A percentile compares a stretch with the other conserved stretches of the same genome.
Evolutionary conservation across 92 coral and sea anemone genomes (phyloP).

Genomic region (Desmophyllum pertusum): DNA sequence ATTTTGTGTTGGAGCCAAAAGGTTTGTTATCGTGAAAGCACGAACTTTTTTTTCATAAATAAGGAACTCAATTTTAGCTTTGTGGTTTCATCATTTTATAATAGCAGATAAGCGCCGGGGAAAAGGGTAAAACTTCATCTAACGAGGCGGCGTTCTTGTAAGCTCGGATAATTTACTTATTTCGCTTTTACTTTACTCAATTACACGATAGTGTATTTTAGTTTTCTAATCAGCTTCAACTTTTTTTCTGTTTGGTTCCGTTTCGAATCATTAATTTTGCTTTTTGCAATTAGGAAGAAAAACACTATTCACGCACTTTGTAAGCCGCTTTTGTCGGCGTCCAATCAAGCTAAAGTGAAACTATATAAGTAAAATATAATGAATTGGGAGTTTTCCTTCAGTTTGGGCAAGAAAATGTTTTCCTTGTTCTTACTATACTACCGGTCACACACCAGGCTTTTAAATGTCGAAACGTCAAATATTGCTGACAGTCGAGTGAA

Average conservation of each 20-base stretch:
- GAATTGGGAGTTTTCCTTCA: background rate
- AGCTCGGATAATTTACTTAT: slow-evolving; percentile 35
- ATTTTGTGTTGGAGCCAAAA: slow-evolving; percentile 19
- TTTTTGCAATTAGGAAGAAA: slow-evolving; percentile 41
- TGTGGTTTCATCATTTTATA: slow-evolving; percentile 25
- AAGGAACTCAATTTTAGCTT: slow-evolving; percentile 8
- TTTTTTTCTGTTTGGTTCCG: slow-evolving; percentile 37
- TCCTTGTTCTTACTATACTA: background rate
- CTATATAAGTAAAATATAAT: background rate
- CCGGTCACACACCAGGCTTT: slow-evolving; percentile 9
- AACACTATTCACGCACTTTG: slow-evolving; percentile 16
- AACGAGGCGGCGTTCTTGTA: background rate
- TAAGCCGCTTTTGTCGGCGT: slow-evolving; percentile 14
- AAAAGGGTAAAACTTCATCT: background rate
- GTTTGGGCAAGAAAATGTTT: background rate
- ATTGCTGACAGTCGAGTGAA: slow-evolving; percentile 1
- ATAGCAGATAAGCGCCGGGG: background rate
- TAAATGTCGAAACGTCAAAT: background rate
- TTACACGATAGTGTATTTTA: slow-evolving; percentile 35
- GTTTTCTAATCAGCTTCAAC: slow-evolving; percentile 37
- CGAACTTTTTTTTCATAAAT: background rate
- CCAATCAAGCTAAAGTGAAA: slow-evolving; percentile 18
- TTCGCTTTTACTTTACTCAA: slow-evolving; percentile 30
- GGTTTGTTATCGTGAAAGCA: background rate
- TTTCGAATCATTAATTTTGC: slow-evolving; percentile 46